Conservation (phyloP, 2,113 vertebrate genomes). For the Pteropus alecto region DNA sequence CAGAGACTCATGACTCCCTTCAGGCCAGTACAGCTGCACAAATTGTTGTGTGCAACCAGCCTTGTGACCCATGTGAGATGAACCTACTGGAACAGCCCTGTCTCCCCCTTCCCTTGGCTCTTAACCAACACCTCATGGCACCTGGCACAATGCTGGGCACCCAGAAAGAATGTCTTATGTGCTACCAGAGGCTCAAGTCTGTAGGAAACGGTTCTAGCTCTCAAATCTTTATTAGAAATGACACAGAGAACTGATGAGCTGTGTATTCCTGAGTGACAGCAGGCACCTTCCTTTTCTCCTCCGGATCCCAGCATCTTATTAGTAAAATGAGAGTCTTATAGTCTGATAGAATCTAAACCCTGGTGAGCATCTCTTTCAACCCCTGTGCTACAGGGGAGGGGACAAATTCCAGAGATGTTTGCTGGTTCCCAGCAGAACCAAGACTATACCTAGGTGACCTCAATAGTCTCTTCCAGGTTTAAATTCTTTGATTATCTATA, state of each 20-base stretch:
- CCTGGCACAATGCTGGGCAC: neutral
- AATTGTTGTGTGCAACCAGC: neutral
- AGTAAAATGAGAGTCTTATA: neutral
- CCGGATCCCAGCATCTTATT: neutral
- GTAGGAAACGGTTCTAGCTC: neutral
- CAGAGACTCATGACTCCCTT: rapidly evolving
- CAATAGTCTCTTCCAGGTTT: neutral
- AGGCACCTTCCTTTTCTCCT: neutral
- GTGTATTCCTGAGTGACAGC: neutral
- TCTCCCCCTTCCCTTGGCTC: neutral
- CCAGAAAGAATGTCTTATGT: neutral
- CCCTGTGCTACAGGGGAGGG: neutral
- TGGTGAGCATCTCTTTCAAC: neutral
- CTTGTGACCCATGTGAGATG: neutral
- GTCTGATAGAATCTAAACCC: neutral
- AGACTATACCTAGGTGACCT: neutral
- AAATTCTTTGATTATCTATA: neutral
- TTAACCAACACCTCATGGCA: neutral
- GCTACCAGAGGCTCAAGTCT: neutral
- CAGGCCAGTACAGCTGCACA: neutral
- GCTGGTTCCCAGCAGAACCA: neutral
- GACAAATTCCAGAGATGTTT: neutral
- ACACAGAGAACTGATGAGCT: neutral
- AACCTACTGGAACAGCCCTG: neutral
- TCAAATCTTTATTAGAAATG: neutral